These are phyloP conservation scores for Hemicordylus capensis DNA, from an alignment of 2,113 vertebrate species.

Conservation along the genomic window DNA sequence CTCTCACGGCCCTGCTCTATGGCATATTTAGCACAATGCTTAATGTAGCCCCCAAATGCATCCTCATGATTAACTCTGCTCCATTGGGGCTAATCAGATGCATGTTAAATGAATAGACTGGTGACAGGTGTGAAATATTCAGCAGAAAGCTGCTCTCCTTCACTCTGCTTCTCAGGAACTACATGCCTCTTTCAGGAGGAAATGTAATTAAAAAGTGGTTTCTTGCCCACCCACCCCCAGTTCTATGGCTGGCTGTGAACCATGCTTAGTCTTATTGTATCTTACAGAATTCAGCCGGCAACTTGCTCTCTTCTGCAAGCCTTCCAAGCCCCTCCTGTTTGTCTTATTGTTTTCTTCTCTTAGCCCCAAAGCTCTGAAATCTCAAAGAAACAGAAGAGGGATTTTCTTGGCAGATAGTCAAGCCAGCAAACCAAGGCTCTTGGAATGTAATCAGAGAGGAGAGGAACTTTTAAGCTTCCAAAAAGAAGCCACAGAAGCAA, in stretches of 20 bases:
- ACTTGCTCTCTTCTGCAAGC: background rate
- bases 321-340: background rate
- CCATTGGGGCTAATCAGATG: background rate
- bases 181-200: background rate
- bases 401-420: slow-evolving; percentile 50
- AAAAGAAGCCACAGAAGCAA: slow-evolving; percentile 5
- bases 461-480: slow-evolving; percentile 7
- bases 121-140: slow-evolving; percentile 1
- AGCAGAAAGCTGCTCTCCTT: background rate
- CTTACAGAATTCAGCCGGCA: background rate
- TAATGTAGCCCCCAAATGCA: background rate
- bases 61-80: background rate
- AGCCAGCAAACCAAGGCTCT: slow-evolving; percentile 39
- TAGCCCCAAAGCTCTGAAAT: slow-evolving; percentile 28
- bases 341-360: slow-evolving; percentile 44
- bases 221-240: background rate
- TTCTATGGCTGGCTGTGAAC: background rate
- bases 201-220: background rate
- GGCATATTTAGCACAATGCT: background rate
- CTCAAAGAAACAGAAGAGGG: slow-evolving; percentile 39
- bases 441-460: slow-evolving; percentile 36
- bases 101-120: slow-evolving; percentile 6
- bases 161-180: background rate
- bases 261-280: background rate
- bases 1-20: background rate